Percentiles rank a stretch among this genome's conserved stretches.
Evolutionary conservation across 2,113 vertebrate genomes (phyloP).

Genomic region (Miniopterus natalensis): DNA sequence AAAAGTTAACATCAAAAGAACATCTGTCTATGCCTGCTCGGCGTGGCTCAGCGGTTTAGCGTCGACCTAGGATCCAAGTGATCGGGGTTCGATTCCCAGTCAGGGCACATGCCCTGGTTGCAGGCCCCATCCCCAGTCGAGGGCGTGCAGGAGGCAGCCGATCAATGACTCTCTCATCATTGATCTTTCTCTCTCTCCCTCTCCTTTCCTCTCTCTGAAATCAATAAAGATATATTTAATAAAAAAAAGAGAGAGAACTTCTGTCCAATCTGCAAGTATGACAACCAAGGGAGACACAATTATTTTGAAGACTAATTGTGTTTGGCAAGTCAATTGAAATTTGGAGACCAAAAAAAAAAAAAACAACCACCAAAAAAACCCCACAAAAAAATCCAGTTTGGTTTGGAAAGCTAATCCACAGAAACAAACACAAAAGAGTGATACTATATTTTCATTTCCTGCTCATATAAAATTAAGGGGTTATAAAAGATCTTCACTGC

Average conservation of each 20-base stretch:
- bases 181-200: too few relatives aligned
- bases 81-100: too few relatives aligned
- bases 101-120: too few relatives aligned
- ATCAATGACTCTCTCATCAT: too few relatives aligned
- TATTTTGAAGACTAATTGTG: slow-evolving; percentile 51
- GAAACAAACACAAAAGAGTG: slow-evolving; percentile 69
- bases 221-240: too few relatives aligned
- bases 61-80: too few relatives aligned
- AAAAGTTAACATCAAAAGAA: background rate
- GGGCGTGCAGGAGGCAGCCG: too few relatives aligned
- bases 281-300: slow-evolving; percentile 44
- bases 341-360: background rate
- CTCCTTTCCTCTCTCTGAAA: too few relatives aligned
- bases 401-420: slow-evolving; percentile 67
- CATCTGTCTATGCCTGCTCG: too few relatives aligned
- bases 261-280: background rate
- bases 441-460: slow-evolving; percentile 20
- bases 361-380: background rate
- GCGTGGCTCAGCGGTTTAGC: too few relatives aligned
- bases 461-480: slow-evolving; percentile 37
- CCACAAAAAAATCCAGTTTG: background rate
- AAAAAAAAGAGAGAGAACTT: background rate
- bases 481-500: slow-evolving; percentile 26
- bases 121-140: too few relatives aligned
- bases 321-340: background rate